Base-by-base conservation (phyloP, 2,888 invertebrate genomes). In the Eupithecia subumbrata region DNA sequence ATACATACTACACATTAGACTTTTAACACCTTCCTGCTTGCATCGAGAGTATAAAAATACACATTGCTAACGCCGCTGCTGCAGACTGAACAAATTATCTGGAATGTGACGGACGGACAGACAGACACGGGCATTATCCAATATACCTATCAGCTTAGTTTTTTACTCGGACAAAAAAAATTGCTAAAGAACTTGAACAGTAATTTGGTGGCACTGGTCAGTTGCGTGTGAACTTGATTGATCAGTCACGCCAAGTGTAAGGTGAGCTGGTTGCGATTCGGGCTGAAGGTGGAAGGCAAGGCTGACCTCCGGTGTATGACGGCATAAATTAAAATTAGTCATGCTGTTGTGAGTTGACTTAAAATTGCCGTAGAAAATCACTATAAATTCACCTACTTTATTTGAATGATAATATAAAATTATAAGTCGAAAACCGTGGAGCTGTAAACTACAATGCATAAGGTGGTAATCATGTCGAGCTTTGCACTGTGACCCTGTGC, bases 251-350 rank as follows among this genome's bases (percentile, higher is more conserved):
- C 77, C 70, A 81, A 76, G 79, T 79, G 77, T 80, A 84, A 86
- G 86, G 85, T 81, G 80, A 86, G 81, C 85, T 67, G 79, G 82
- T 79, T 76, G 78, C 76, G 60, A 73, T 77, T 82, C 77, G 76
- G 81, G 78, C 79, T 78, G 76, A 75, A 81, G 83, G 82, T 79
- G 79, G 78, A 73, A 67, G 74, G 52, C 81, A 79, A 83, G 82
- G 81, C 76, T 76, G 73, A 71, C 71, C 76, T 76, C 75, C 78
- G 63, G 76, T 80, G 74, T 76, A 60, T 74, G 69, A 71, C 71
- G 72, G 78, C 77, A 79, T 78, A 73, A 60, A 71, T 73, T 71
- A 40, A 18, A 72, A 66, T 74, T 30, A 71, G 64, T 18, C 43
- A 43, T 43, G 43, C 60, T 43, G 52, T n/a, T n/a, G 37, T 22